Base-by-base conservation (phyloP, 53 echinoderm and acorn worm genomes). In the Actinopyga echinites region DNA sequence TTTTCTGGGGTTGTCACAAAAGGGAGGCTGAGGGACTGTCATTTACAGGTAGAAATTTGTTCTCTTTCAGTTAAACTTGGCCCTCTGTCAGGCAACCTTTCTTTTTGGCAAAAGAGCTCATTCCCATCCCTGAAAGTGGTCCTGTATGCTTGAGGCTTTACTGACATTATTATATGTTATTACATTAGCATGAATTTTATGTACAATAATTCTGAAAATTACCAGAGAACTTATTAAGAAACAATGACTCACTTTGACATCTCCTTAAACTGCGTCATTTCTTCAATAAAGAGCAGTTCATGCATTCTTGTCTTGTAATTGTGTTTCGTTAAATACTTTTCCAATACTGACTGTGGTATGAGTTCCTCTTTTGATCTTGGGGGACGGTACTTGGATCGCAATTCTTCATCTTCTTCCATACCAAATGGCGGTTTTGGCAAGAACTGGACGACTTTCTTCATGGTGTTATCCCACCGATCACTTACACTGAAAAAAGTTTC, bases 261-360 rank as follows among this genome's bases (percentile, higher is more conserved):
- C 49, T 92, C 83, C 56, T 92, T 92, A 60, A 92, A 99, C 55
- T 89, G 89, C 21, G 99, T 94, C 23, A 87, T 87, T 88, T 99
- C 99, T 75, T 99, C 99, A 24, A 99, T 99, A 68, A 82, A 90
- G 29, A 99, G 84, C 77, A 99, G 89, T 79, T 99, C 94, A 61
- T 99, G 99, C 90, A 99, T 94, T 40, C 89, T 86, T 15, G 86
- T 83, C 69, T 83, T 90, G 89, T 99, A 99, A 85, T 95, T 99
- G 77, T 99, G 92, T 85, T 91, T 92, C 22, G 94, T 99, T 57
- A 99, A 66, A 23, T 88, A 86, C 87, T 91, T 94, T 37, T 99
- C 84, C 52, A 99, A 71, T 20, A 99, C 94, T 0, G 99, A 86
- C 21, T 90, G 84, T 65, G 95, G 90, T 64, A 99, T 87, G 30